Evolutionary conservation across 1,140 invertebrate genomes (phyloP).

Genomic region (Calliphora vicina): DNA sequence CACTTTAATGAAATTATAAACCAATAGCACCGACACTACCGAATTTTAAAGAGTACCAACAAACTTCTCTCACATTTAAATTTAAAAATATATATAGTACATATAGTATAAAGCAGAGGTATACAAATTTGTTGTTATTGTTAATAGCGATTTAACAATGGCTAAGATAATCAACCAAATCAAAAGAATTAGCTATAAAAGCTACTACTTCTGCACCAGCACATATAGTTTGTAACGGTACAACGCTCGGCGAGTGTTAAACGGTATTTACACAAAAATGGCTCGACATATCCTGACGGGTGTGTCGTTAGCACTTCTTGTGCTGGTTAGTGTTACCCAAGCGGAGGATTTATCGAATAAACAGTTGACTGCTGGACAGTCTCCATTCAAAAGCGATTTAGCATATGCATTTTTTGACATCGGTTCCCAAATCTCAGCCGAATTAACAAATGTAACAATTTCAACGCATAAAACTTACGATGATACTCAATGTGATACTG

Average conservation of each 20-base stretch:
- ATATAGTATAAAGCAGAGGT: too few species aligned
- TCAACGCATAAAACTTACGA: neutral
- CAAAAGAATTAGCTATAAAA: slow-evolving; percentile 38
- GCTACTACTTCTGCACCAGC: slow-evolving; percentile 4
- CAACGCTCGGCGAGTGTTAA: slow-evolving; percentile 11
- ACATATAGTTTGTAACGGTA: slow-evolving; percentile 31
- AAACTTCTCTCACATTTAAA: too few species aligned
- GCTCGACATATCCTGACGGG: slow-evolving; percentile 36
- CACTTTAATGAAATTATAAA: too few species aligned
- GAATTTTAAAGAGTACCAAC: too few species aligned
- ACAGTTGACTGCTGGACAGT: neutral
- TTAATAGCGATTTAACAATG: neutral
- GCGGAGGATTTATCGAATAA: slow-evolving; percentile 31
- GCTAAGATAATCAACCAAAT: slow-evolving; percentile 17
- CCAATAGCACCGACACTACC: too few species aligned
- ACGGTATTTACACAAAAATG: slow-evolving; percentile 31
- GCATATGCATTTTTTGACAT: slow-evolving; percentile 33
- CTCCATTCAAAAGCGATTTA: slow-evolving; percentile 37
- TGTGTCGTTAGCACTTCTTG: slow-evolving; percentile 33
- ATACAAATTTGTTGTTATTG: neutral
- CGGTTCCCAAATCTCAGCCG: neutral
- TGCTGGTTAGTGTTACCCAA: slow-evolving; percentile 18
- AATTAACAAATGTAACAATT: slow-evolving; percentile 9
- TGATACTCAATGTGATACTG: slow-evolving; percentile 2
- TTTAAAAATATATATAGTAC: too few species aligned